Percentiles rank a stretch among this genome's conserved stretches.
Evolutionary conservation across 1,140 invertebrate species (phyloP).

Genomic region (Brachionus rotundiformis): DNA sequence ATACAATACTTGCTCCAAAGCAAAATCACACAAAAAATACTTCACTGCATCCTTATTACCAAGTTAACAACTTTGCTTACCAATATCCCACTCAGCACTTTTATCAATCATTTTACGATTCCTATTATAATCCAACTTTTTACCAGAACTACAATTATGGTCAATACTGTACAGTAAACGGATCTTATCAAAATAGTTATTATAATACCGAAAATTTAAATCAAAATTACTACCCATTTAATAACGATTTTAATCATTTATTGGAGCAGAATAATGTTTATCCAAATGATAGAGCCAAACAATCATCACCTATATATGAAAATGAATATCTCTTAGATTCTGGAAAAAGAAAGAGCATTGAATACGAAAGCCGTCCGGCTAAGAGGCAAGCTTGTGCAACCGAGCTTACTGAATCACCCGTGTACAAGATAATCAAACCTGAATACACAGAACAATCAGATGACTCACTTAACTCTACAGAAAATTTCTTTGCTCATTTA

Average conservation of each 20-base stretch:
- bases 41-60: not conserved
- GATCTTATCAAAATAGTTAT: not conserved
- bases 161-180: not conserved
- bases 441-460: slow-evolving; percentile 22
- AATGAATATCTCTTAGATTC: not conserved
- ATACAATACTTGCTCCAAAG: not conserved
- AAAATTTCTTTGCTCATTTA: slow-evolving; percentile 31
- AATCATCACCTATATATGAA: slow-evolving; percentile 20
- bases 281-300: not conserved
- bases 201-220: not conserved
- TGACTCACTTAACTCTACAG: slow-evolving; percentile 23
- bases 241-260: slow-evolving; percentile 6
- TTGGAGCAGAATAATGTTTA: not conserved
- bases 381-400: not conserved
- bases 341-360: not conserved
- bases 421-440: not conserved
- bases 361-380: not conserved
- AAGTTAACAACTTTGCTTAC: not conserved
- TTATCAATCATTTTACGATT: not conserved
- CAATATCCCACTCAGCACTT: not conserved
- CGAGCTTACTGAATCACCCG: not conserved
- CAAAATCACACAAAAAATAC: not conserved
- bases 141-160: not conserved
- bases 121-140: not conserved
- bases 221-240: slow-evolving; percentile 29